These are phyloP conservation scores for Amphiura filiformis DNA, from an alignment of 35 echinoderm and acorn worm genomes.

Conservation along the genomic window DNA sequence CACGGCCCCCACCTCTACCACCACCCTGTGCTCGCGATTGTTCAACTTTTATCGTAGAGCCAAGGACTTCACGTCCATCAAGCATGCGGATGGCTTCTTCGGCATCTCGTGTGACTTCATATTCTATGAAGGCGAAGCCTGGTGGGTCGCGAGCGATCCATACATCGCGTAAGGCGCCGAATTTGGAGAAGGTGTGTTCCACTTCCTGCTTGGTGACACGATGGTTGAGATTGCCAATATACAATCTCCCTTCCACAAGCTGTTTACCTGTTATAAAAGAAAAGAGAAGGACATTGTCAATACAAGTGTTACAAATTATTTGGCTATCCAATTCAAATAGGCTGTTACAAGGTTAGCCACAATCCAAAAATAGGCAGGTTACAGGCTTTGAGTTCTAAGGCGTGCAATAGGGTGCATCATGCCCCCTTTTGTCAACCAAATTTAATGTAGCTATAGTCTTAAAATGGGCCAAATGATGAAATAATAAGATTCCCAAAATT, in stretches of 20 bases:
- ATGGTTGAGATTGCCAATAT: slow-evolving; percentile 70
- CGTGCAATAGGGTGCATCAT: too few species aligned
- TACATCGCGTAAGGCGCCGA: slow-evolving; percentile 72
- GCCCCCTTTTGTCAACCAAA: too few species aligned
- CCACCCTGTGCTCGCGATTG: slow-evolving; percentile 66
- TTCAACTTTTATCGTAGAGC: slow-evolving; percentile 80
- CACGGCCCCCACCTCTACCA: slow-evolving; percentile 54
- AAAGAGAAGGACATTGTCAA: background rate
- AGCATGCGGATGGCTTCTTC: slow-evolving; percentile 70
- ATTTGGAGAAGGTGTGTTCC: slow-evolving; percentile 69
- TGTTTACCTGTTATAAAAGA: background rate
- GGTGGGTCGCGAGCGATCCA: slow-evolving; percentile 96
- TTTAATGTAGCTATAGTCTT: too few species aligned
- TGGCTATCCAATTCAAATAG: too few species aligned
- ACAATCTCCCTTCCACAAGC: slow-evolving; percentile 72
- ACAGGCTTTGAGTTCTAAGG: too few species aligned
- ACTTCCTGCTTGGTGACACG: slow-evolving; percentile 72
- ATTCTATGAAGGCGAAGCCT: slow-evolving; percentile 97
- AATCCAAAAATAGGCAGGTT: too few species aligned
- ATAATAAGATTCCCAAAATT: too few species aligned
- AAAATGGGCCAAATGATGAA: too few species aligned
- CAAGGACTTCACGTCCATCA: slow-evolving; percentile 68
- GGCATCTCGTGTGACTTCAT: slow-evolving; percentile 58
- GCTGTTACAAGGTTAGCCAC: too few species aligned
- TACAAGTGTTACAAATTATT: background rate